Evolutionary conservation across 2,113 vertebrate genomes (phyloP).

Genomic region (Progne subis): DNA sequence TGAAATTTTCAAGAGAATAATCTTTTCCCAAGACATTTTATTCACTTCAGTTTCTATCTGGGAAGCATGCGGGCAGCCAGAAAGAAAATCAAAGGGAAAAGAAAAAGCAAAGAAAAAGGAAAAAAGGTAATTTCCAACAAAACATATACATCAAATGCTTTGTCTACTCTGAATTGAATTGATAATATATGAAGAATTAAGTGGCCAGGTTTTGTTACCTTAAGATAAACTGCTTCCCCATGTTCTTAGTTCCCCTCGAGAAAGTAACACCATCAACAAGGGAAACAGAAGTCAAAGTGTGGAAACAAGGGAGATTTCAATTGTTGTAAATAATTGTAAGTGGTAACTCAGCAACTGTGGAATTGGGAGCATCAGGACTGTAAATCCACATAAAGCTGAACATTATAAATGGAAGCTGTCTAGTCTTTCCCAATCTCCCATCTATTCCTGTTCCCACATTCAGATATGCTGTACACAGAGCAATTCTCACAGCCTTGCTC

Average conservation of each 20-base stretch:
- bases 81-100: background rate
- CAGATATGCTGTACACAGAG: constrained; percentile 18
- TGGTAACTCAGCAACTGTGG: constrained; percentile 10
- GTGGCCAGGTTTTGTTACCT: background rate
- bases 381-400: constrained; percentile 44
- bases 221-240: background rate
- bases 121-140: background rate
- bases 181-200: background rate
- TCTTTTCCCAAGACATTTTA: background rate
- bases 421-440: background rate
- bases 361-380: background rate
- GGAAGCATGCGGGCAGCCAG: background rate
- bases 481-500: constrained; percentile 17
- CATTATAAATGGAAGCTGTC: constrained; percentile 56
- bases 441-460: constrained; percentile 60
- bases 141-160: background rate
- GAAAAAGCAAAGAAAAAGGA: background rate
- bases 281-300: background rate
- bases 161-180: background rate
- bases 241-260: background rate
- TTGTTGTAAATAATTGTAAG: constrained; percentile 19
- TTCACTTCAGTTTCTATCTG: background rate
- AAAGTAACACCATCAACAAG: constrained; percentile 11
- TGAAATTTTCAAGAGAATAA: background rate
- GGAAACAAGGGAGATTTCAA: constrained; percentile 16